Conservation (phyloP, 2,113 vertebrate genomes). For the Neogobius melanostomus region DNA sequence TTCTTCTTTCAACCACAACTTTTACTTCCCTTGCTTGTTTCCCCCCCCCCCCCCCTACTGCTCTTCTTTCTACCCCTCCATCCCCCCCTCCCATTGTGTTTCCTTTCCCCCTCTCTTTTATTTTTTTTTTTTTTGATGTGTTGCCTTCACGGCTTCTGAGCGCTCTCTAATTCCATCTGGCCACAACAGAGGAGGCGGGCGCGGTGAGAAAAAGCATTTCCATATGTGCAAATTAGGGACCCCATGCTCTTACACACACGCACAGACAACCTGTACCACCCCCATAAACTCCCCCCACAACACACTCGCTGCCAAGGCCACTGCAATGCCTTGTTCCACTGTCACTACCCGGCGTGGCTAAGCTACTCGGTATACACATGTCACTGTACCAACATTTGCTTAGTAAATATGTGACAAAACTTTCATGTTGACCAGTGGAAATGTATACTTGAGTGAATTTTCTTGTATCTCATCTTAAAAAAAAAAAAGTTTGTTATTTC, state of each 20-base stretch:
- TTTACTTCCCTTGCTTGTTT: constrained; percentile 17
- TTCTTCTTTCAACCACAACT: constrained; percentile 31
- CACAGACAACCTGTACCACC: constrained; percentile 52
- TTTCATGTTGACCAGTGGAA: too few relatives aligned
- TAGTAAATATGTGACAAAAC: too few relatives aligned
- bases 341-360: too few relatives aligned
- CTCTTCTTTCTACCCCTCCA: neutral
- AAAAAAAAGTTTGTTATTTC: too few relatives aligned
- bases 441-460: too few relatives aligned
- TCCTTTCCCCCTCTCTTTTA: constrained; percentile 18
- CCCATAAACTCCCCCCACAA: constrained; percentile 14
- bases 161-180: constrained; percentile 97
- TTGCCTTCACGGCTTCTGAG: constrained; percentile 96
- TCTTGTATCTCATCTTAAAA: too few relatives aligned
- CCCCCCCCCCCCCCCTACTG: neutral
- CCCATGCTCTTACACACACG: constrained; percentile 55
- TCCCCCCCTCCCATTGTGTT: neutral
- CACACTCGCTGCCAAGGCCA: constrained; percentile 75
- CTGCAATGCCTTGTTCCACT: constrained; percentile 16
- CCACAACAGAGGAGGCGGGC: constrained; percentile 90
- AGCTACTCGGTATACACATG: too few relatives aligned
- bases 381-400: too few relatives aligned
- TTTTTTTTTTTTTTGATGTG: constrained; percentile 80
- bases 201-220: constrained; percentile 93
- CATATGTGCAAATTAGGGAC: constrained; percentile 98